Base-by-base conservation (phyloP, 2,888 invertebrate species). In the Gibbula magus region DNA sequence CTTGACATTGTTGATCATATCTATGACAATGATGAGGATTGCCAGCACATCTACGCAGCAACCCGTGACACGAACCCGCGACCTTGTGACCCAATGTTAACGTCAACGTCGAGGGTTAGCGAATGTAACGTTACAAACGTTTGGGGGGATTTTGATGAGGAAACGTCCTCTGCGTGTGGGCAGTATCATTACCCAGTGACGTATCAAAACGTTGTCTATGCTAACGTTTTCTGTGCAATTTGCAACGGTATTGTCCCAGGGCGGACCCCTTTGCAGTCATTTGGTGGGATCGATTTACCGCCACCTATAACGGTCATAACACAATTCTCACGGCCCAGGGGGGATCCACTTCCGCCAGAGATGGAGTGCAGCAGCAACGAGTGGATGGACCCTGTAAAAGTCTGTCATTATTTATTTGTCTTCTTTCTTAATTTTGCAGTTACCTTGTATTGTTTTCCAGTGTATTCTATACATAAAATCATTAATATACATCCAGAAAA, bases 1-100 rank as follows among this genome's bases (percentile, higher is more conserved):
- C 80, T 35, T 79, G 82, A 35, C 29, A 25, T 39, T 82, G 80
- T 80, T 7, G 66, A 32, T 54, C 13, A 5, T 82, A 76, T 54
- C 74, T 81, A 35, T 51, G 35, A 39, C 35, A 70, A 39, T 25
- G 51, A 51, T 22, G 51, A 51, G 25, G 51, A 51, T 25, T 74
- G 51, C 52, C 45, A 51, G 22, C 10, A 51, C 20, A 18, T 51
- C 16, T 74, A 51, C 25, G 8, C 25, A 20, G 5, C 51, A 18
- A 51, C 39, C 39, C 39, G 25, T 18, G 22, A 16, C 52, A 74
- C 45, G 16, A 51, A 25, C 22, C 74, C 51, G 51, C 45, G 78
- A 78, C 29, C 32, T 16, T 78, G 78, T 67, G 52, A 78, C 32
- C 56, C 76, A 0, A 56, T 73, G 39, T 35, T 61, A 18, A 25